Evolutionary conservation across 2,113 vertebrate species (phyloP).

Genomic region (Myotis yumanensis): DNA sequence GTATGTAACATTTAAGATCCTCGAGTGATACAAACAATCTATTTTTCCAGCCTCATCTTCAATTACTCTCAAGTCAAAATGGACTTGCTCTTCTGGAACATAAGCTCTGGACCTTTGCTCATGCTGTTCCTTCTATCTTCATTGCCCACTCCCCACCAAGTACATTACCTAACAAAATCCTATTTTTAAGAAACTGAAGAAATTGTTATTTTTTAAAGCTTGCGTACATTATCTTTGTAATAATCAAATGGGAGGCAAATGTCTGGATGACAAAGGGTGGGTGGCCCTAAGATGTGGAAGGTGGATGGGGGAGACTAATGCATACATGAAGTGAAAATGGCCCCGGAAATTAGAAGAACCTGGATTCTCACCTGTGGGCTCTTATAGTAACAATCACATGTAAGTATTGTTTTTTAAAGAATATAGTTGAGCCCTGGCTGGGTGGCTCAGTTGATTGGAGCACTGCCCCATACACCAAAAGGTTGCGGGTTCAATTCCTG

Average conservation of each 20-base stretch:
- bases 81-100: neutral
- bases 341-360: neutral
- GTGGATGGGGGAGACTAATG: neutral
- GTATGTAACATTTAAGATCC: neutral
- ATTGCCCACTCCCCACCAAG: neutral
- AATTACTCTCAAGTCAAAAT: neutral
- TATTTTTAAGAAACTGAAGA: neutral
- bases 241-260: neutral
- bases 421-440: neutral
- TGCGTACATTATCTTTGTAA: neutral
- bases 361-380: neutral
- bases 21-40: neutral
- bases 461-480: too few relatives aligned
- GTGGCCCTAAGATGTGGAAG: neutral
- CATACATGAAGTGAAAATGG: neutral
- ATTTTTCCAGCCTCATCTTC: neutral
- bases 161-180: neutral
- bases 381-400: neutral
- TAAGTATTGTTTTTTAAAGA: conserved; percentile 5
- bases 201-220: neutral
- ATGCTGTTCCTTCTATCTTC: neutral
- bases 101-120: neutral
- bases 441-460: neutral
- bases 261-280: neutral
- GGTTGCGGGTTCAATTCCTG: too few relatives aligned